Evolutionary conservation across 2,888 invertebrate species (phyloP), one percentile per base, ranked within the genome.

Genomic region (Unio delphinus): DNA sequence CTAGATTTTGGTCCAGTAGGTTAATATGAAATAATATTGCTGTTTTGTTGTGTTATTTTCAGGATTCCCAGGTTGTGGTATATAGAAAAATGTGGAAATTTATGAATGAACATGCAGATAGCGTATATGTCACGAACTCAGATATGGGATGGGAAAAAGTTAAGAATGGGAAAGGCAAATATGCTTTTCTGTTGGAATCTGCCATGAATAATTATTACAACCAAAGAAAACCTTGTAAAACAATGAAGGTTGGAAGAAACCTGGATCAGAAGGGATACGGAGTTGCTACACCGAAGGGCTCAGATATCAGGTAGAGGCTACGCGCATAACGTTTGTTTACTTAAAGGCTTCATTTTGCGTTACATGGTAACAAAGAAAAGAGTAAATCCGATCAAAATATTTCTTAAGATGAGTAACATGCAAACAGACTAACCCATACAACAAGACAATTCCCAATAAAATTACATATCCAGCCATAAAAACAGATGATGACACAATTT

Each of bases 1-100:
- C 5, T 0, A 34, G 34, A 23, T 0, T 34, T 0, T 34, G 1
- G 7, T 7, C 7, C 0, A 7, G 34, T 34, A 34, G 6, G 34
- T 6, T 34, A 34, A 34, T 34, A 7, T 34, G 34, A 34, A 1
- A 0, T 7, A 7, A 34, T 6, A 34, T 28, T 34, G 34, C 34
- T 34, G 6, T 34, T 34, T 34, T 34, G 0, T 30, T 4, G 6
- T 34, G 34, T 34, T 34, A 34, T 34, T 72, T 90, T 4, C 91
- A 96, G 96, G 93, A 94, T 88, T 95, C 96, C 4, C 95, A 95
- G 89, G 95, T 96, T 83, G 93, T 94, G 63, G 93, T 95, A 18
- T 96, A 96, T 90, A 94, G 94, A 85, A 94, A 95, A 90, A 97
- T 97, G 97, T 96, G 95, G 95, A 94, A 95, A 84, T 96, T 95